Conservation (phyloP, 2,888 invertebrate genomes). For the Athalia circularis region DNA sequence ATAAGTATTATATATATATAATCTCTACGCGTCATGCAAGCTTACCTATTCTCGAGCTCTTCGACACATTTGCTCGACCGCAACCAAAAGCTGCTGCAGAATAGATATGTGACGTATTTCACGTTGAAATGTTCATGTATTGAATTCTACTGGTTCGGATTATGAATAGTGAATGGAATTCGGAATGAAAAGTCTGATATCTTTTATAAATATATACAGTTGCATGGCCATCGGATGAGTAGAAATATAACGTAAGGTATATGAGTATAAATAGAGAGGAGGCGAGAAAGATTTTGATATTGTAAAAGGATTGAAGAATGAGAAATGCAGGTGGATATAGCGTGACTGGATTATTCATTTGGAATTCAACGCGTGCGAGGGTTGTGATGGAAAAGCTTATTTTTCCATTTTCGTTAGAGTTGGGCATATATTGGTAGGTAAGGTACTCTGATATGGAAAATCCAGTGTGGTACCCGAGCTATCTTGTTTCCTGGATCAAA, state of each 20-base stretch:
- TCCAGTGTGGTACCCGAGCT: slow-evolving; percentile 17
- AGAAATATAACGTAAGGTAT: background rate
- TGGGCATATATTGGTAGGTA: background rate
- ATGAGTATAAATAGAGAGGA: background rate
- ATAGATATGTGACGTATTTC: background rate
- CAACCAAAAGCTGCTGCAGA: background rate
- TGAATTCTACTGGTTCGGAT: background rate
- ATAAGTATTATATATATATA: background rate
- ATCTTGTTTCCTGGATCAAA: slow-evolving; percentile 30
- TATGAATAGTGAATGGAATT: background rate
- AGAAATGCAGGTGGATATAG: slow-evolving; percentile 27
- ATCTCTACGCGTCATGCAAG: slow-evolving; percentile 15
- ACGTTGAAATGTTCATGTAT: slow-evolving; percentile 1
- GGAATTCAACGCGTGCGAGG: slow-evolving; percentile 27
- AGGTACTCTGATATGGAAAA: slow-evolving; percentile 14
- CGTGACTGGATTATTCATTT: slow-evolving; percentile 34
- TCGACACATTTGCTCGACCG: background rate
- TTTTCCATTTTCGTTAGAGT: background rate
- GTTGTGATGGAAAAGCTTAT: slow-evolving; percentile 27
- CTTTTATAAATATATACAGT: too few relatives aligned
- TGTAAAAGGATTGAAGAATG: slow-evolving; percentile 27
- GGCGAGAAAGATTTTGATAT: slow-evolving; percentile 26
- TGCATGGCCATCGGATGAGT: too few relatives aligned
- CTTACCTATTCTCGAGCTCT: slow-evolving; percentile 7
- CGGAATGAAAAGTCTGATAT: too few relatives aligned